phyloP scores from a whole-genome alignment of 2,888 invertebrate genomes.

The Phragmatobia fuliginosa region DNA sequence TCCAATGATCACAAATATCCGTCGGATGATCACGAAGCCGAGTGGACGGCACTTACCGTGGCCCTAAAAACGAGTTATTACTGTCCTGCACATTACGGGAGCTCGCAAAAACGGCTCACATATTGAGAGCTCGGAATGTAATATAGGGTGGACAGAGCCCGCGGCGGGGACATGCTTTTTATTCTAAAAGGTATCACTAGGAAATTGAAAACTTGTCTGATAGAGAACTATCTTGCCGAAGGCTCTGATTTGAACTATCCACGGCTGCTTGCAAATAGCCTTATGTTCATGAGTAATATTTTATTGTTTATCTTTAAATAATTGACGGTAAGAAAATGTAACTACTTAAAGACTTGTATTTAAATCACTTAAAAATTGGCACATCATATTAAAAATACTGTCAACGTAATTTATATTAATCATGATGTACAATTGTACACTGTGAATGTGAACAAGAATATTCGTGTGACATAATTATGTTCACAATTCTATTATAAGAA shows the following conservation, averaged over 20 bases:
- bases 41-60: constrained; percentile 44
- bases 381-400: no score
- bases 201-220: constrained; percentile 14
- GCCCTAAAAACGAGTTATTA: constrained; percentile 61
- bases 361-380: no score
- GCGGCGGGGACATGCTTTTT: constrained; percentile 45
- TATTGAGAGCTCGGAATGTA: constrained; percentile 66
- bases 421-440: no score
- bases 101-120: constrained; percentile 59
- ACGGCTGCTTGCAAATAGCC: neutral
- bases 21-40: constrained; percentile 24
- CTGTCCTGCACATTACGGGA: constrained; percentile 55
- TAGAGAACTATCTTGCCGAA: neutral
- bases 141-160: constrained; percentile 60
- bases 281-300: no score
- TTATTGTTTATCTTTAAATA: neutral
- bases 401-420: no score
- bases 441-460: no score
- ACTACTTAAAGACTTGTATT: no score
- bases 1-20: constrained; percentile 17
- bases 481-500: no score
- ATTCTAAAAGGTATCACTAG: constrained; percentile 26
- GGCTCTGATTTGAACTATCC: neutral
- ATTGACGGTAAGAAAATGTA: neutral
- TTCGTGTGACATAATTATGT: no score